Percentiles rank a stretch among this genome's conserved stretches.
Evolutionary conservation across 1,140 invertebrate species (phyloP).

Genomic region (Drosophila teissieri): DNA sequence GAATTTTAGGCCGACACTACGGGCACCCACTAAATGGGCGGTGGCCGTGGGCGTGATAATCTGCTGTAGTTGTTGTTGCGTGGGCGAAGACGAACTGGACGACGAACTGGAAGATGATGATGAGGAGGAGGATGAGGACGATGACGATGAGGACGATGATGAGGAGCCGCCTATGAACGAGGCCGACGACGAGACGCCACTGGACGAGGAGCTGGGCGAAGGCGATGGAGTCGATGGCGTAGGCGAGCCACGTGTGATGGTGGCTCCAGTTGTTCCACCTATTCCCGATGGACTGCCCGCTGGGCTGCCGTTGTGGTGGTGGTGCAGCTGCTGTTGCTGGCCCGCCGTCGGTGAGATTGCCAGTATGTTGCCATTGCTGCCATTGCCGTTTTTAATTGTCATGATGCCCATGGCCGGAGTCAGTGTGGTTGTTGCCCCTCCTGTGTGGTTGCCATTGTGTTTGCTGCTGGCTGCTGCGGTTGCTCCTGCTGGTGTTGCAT

Average conservation of each 20-base stretch:
- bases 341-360: slow-evolving; percentile 43
- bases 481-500: slow-evolving; percentile 34
- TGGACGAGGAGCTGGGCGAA: slow-evolving; percentile 77
- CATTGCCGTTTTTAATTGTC: slow-evolving; percentile 50
- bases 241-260: slow-evolving; percentile 73
- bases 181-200: slow-evolving; percentile 76
- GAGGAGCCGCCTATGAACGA: slow-evolving; percentile 67
- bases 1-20: slow-evolving; percentile 65
- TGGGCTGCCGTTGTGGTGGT: slow-evolving; percentile 34
- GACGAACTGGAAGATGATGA: slow-evolving; percentile 61
- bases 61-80: slow-evolving; percentile 23
- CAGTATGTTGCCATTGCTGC: slow-evolving; percentile 15
- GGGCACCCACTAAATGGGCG: slow-evolving; percentile 54
- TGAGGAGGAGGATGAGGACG: slow-evolving; percentile 50
- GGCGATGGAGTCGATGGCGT: slow-evolving; percentile 81
- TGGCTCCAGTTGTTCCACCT: slow-evolving; percentile 4
- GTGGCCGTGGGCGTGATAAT: slow-evolving; percentile 16
- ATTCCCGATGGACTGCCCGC: slow-evolving; percentile 56
- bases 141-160: slow-evolving; percentile 53
- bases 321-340: slow-evolving; percentile 23
- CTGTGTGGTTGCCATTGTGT: slow-evolving; percentile 9
- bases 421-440: slow-evolving; percentile 30
- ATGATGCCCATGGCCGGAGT: slow-evolving; percentile 46
- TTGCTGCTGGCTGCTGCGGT: slow-evolving; percentile 17
- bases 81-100: slow-evolving; percentile 57